phyloP scores from a whole-genome alignment of 2,888 invertebrate genomes.

The Aplocera efformata region DNA sequence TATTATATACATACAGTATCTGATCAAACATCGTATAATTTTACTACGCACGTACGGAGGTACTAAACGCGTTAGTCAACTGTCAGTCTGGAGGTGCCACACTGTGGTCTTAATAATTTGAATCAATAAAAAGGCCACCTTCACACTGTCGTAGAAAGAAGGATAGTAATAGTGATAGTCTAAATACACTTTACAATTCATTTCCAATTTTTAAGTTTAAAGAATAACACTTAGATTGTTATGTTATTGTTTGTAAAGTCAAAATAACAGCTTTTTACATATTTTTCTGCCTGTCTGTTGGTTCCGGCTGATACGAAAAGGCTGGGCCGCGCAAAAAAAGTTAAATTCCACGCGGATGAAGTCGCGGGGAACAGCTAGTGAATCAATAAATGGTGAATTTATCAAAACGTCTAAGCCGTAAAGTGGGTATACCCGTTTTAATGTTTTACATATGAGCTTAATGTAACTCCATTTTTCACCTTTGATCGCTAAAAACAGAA shows the following conservation, averaged over 20 bases:
- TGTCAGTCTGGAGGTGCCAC: slow-evolving; percentile 24
- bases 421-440: slow-evolving; percentile 34
- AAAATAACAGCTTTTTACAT: too few species aligned
- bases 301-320: too few species aligned
- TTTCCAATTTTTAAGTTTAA: too few species aligned
- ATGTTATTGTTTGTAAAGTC: too few species aligned
- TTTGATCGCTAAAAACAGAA: neutral
- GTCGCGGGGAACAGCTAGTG: too few species aligned
- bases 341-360: too few species aligned
- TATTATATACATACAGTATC: neutral
- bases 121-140: slow-evolving; percentile 26
- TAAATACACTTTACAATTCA: too few species aligned
- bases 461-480: slow-evolving; percentile 38
- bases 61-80: slow-evolving; percentile 8
- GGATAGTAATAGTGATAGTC: too few species aligned
- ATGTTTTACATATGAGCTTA: slow-evolving; percentile 59
- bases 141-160: too few species aligned
- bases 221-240: too few species aligned
- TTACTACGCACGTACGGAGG: neutral
- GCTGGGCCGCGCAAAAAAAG: too few species aligned
- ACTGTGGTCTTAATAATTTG: slow-evolving; percentile 35
- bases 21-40: neutral
- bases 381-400: slow-evolving; percentile 16
- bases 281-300: too few species aligned
- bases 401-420: slow-evolving; percentile 19